Percentiles rank a stretch among this genome's conserved stretches.
Evolutionary conservation across 1,140 invertebrate genomes (phyloP).

Genomic region (Polyergus mexicanus): DNA sequence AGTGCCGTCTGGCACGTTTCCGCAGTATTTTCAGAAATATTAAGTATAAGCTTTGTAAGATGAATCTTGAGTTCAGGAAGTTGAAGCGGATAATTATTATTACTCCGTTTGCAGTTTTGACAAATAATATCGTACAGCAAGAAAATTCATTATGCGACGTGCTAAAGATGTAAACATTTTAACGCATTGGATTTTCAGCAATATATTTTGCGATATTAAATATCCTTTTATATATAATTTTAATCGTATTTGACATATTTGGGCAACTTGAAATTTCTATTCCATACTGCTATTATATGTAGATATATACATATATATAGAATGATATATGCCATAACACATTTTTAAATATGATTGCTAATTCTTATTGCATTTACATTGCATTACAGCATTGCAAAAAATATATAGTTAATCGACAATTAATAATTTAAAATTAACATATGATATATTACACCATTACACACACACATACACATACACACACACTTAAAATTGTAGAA

Average conservation of each 20-base stretch:
- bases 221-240: neutral
- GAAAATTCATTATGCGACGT: constrained; percentile 17
- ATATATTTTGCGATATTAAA: constrained; percentile 10
- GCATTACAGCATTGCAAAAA: neutral
- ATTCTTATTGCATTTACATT: neutral
- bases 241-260: neutral
- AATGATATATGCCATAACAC: neutral
- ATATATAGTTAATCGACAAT: neutral
- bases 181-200: constrained; percentile 11
- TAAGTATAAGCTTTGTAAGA: neutral
- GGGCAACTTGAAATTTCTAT: constrained; percentile 2
- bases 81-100: constrained; percentile 30
- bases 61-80: neutral
- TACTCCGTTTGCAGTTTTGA: neutral
- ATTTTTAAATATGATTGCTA: neutral
- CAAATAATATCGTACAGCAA: constrained; percentile 4
- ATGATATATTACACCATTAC: no score
- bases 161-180: constrained; percentile 28
- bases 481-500: neutral
- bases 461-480: no score
- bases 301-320: neutral
- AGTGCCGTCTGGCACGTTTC: constrained; percentile 43
- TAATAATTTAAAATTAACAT: neutral
- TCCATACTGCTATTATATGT: neutral
- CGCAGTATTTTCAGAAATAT: constrained; percentile 44